Conservation (phyloP, 2,888 invertebrate genomes). For the Chrysolina oricalcia region DNA sequence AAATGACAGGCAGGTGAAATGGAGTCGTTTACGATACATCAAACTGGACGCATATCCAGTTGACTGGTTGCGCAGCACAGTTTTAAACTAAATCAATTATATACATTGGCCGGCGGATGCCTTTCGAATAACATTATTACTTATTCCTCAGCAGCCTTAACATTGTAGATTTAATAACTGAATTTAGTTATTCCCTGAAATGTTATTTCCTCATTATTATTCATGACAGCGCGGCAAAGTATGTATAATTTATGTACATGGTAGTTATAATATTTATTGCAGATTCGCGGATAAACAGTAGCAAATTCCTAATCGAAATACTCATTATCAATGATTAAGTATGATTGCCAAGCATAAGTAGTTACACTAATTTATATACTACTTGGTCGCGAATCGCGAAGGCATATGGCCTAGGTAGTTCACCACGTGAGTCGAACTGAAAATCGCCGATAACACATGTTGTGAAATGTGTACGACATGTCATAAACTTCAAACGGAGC, state of each 20-base stretch:
- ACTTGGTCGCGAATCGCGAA: conserved; percentile 34
- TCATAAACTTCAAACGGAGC: conserved; percentile 52
- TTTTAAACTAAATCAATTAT: conserved; percentile 12
- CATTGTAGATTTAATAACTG: conserved; percentile 43
- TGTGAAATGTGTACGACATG: conserved; percentile 53
- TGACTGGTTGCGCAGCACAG: neutral
- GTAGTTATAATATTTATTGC: conserved; percentile 47
- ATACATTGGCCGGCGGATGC: neutral
- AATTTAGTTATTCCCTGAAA: conserved; percentile 48
- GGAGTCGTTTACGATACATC: no score
- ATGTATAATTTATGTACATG: conserved; percentile 50
- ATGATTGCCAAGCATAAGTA: conserved; percentile 52
- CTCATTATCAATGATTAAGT: conserved; percentile 55
- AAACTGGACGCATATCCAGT: neutral
- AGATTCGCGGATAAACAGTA: conserved; percentile 54
- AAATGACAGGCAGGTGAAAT: no score
- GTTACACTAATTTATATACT: conserved; percentile 41
- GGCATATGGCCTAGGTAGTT: conserved; percentile 34
- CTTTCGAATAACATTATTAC: conserved; percentile 18
- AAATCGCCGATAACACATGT: conserved; percentile 37
- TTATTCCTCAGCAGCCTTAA: conserved; percentile 22
- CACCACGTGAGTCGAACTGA: conserved; percentile 36
- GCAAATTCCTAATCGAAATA: conserved; percentile 51
- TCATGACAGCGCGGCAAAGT: conserved; percentile 43
- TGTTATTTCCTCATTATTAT: conserved; percentile 50